A percentile compares a stretch with the other conserved stretches of the same genome.
Conservation (phyloP, 64 coral and sea anemone genomes). For the Acropora tenuis region DNA sequence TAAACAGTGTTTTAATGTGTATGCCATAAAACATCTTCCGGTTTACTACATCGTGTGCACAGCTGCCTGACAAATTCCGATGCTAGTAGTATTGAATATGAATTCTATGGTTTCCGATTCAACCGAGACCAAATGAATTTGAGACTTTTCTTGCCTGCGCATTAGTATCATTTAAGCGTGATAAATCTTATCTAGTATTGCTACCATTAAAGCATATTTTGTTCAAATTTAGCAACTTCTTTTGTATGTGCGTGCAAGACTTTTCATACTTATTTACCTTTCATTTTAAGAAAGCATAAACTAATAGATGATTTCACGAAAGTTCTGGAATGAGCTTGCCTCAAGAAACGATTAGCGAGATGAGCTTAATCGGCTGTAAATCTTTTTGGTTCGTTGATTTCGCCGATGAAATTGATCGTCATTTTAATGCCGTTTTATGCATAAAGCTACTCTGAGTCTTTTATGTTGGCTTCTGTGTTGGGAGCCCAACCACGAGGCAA, state of each 20-base stretch:
- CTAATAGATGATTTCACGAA: not conserved
- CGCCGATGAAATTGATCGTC: not conserved
- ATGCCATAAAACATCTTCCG: not conserved
- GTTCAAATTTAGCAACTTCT: not conserved
- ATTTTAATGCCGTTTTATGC: not conserved
- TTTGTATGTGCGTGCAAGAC: too few species aligned
- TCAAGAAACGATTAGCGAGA: not conserved
- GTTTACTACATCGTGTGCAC: not conserved
- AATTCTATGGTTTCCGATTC: not conserved
- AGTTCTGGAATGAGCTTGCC: not conserved
- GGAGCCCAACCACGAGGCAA: too few species aligned
- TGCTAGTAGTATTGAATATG: too few species aligned
- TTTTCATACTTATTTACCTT: not conserved
- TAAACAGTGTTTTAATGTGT: conserved; percentile 17
- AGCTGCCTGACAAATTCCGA: too few species aligned
- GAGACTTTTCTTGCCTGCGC: not conserved
- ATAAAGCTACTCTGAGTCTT: too few species aligned
- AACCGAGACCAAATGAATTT: not conserved
- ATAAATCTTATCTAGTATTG: not conserved
- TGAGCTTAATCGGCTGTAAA: too few species aligned
- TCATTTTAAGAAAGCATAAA: not conserved
- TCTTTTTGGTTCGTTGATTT: too few species aligned
- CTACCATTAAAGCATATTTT: not conserved
- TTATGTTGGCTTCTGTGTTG: not conserved
- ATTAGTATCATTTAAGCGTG: not conserved